A percentile compares a stretch with the other conserved stretches of the same genome.
phyloP scores from a whole-genome alignment of 2,113 vertebrate species.

The Euleptes europaea region DNA sequence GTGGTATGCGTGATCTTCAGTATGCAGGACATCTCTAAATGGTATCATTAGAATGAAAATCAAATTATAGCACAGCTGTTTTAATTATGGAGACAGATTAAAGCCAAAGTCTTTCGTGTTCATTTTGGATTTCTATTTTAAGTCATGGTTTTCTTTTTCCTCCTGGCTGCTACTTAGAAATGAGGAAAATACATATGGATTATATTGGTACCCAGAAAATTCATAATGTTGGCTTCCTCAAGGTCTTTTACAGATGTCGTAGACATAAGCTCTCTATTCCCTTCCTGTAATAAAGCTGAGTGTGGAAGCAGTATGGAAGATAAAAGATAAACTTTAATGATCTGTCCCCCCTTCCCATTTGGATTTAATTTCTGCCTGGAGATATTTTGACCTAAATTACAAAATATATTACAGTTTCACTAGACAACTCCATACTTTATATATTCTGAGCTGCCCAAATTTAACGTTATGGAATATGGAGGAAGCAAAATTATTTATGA shows the following conservation, averaged over 20 bases:
- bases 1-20: constrained; percentile 56
- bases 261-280: constrained; percentile 42
- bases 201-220: constrained; percentile 39
- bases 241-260: constrained; percentile 59
- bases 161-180: constrained; percentile 36
- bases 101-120: constrained; percentile 49
- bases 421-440: constrained; percentile 32
- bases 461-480: constrained; percentile 69
- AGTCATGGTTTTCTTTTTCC: constrained; percentile 48
- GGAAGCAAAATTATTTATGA: constrained; percentile 71
- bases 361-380: constrained; percentile 71
- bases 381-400: constrained; percentile 70
- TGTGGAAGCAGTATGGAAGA: constrained; percentile 53
- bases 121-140: constrained; percentile 54
- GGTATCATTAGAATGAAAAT: constrained; percentile 68
- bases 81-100: constrained; percentile 71
- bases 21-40: constrained; percentile 58
- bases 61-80: constrained; percentile 70
- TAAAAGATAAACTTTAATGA: constrained; percentile 72
- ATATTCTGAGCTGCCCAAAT: constrained; percentile 57
- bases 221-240: constrained; percentile 60
- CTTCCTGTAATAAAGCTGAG: constrained; percentile 50
- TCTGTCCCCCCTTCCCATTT: constrained; percentile 42
- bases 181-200: constrained; percentile 47
- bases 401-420: constrained; percentile 63